Percentiles rank a stretch among this genome's conserved stretches.
These are phyloP conservation scores for Bovichtus diacanthus DNA, from an alignment of 2,797 vertebrate genomes.

Conservation along the genomic window DNA sequence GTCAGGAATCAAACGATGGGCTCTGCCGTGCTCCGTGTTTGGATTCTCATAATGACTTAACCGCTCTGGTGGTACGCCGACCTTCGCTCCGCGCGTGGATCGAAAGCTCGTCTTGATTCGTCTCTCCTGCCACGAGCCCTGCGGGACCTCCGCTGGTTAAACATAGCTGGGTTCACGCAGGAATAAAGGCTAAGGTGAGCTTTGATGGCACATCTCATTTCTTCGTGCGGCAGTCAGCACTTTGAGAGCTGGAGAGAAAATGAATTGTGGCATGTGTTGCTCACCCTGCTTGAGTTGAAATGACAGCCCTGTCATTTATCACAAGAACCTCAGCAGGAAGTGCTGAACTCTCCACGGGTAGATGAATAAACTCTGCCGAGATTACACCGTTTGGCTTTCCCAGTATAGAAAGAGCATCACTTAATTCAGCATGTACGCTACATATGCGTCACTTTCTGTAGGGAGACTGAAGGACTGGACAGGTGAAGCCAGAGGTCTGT, in stretches of 20 bases:
- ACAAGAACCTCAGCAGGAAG: conserved; percentile 43
- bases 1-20: conserved; percentile 47
- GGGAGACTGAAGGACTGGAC: neutral
- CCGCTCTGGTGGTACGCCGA: conserved; percentile 25
- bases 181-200: conserved; percentile 66
- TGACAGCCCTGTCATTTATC: conserved; percentile 59
- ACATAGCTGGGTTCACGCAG: conserved; percentile 48
- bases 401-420: neutral
- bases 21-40: conserved; percentile 16
- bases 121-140: conserved; percentile 42
- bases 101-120: conserved; percentile 49
- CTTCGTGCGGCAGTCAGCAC: conserved; percentile 57
- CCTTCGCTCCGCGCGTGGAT: conserved; percentile 48
- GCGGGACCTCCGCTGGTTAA: conserved; percentile 49
- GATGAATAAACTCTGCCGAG: conserved; percentile 22
- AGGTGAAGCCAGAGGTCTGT: too few relatives aligned
- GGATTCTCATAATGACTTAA: conserved; percentile 65
- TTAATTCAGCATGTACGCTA: neutral
- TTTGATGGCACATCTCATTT: conserved; percentile 72
- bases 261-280: conserved; percentile 59
- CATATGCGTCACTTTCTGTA: neutral
- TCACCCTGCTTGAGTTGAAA: conserved; percentile 56
- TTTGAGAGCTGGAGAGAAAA: conserved; percentile 54
- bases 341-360: conserved; percentile 9
- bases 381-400: conserved; percentile 18